Conservation (phyloP, 2,888 invertebrate genomes). For the Parnassius apollo region DNA sequence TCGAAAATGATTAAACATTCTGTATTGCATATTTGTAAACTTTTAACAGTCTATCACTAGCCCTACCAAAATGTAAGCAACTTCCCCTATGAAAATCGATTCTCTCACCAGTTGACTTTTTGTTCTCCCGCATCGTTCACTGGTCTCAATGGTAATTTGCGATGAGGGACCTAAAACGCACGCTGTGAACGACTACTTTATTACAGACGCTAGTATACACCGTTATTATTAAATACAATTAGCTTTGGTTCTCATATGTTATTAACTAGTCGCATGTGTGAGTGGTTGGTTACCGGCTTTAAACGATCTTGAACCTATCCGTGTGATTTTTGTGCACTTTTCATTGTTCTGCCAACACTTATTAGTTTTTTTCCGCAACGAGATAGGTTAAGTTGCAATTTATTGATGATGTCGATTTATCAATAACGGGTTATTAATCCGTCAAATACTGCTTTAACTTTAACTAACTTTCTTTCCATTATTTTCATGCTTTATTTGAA, state of each 20-base stretch:
- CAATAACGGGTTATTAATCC: conserved; percentile 19
- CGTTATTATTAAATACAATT: conserved; percentile 63
- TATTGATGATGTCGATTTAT: conserved; percentile 24
- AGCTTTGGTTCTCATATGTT: conserved; percentile 45
- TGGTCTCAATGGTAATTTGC: conserved; percentile 51
- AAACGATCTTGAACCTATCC: conserved; percentile 45
- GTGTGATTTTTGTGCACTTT: conserved; percentile 66
- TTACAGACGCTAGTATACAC: conserved; percentile 53
- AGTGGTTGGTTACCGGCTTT: conserved; percentile 47
- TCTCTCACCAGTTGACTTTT: conserved; percentile 48
- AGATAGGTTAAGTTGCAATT: conserved; percentile 28
- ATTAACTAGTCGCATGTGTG: conserved; percentile 41
- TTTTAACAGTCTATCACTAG: conserved; percentile 36
- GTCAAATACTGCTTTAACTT: conserved; percentile 16
- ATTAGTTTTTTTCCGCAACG: conserved; percentile 29
- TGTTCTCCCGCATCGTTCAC: conserved; percentile 59
- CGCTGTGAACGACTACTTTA: conserved; percentile 43
- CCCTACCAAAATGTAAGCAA: conserved; percentile 49
- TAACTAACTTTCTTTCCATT: not conserved
- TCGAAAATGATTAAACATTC: conserved; percentile 1
- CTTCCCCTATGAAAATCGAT: conserved; percentile 58
- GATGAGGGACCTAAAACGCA: conserved; percentile 53
- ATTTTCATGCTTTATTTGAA: too few relatives aligned
- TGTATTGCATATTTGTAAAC: conserved; percentile 25
- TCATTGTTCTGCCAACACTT: conserved; percentile 36